A percentile compares a stretch with the other conserved stretches of the same genome.
Evolutionary conservation across 2,797 vertebrate genomes (phyloP).

Genomic region (Orientallactaga sibirica): DNA sequence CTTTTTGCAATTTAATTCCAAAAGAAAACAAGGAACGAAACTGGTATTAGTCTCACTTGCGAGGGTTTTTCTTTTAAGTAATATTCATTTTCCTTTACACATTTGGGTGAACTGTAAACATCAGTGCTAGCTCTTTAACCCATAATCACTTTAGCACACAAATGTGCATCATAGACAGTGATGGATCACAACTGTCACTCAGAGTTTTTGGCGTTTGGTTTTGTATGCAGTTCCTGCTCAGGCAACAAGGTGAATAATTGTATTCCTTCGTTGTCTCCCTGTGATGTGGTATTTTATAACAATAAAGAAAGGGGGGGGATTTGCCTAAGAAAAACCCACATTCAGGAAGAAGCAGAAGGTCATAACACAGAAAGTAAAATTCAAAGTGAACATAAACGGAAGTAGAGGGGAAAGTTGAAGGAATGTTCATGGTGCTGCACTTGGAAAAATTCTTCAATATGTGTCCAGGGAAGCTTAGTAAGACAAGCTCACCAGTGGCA

Average conservation of each 20-base stretch:
- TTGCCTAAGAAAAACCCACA: neutral
- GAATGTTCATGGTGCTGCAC: neutral
- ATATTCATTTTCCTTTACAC: no score
- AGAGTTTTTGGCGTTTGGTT: neutral
- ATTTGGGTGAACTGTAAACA: neutral
- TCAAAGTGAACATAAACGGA: neutral
- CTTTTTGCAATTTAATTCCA: no score
- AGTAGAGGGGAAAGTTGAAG: neutral
- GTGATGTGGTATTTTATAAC: neutral
- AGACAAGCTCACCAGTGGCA: neutral
- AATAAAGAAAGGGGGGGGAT: neutral
- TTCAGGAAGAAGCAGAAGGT: slow-evolving; percentile 6
- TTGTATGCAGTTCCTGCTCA: neutral
- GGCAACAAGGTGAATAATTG: neutral
- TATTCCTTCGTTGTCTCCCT: neutral
- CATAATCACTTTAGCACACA: neutral
- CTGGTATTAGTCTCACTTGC: no score
- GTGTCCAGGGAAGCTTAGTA: neutral
- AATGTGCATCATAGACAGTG: neutral
- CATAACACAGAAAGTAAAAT: neutral
- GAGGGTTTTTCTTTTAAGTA: no score
- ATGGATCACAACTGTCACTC: neutral
- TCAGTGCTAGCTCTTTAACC: neutral
- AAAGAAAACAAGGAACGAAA: no score
- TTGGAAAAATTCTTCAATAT: neutral